phyloP scores from a whole-genome alignment of 2,113 vertebrate genomes.

The Brachypteracias leptosomus region DNA sequence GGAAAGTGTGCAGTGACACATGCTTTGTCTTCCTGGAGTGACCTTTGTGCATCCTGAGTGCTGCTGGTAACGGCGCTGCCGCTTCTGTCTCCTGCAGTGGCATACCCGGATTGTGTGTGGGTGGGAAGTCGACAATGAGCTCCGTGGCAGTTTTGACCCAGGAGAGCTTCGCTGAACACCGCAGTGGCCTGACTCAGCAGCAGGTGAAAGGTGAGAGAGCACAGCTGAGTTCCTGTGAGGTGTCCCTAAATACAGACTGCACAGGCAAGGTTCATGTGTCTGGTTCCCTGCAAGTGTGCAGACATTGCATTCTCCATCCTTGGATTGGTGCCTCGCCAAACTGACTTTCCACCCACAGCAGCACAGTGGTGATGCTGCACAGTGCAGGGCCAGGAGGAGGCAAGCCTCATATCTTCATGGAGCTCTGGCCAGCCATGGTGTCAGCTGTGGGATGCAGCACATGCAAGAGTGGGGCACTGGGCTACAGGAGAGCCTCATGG shows the following conservation, averaged over 20 bases:
- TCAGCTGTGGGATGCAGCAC: not conserved
- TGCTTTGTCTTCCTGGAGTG: not conserved
- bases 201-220: conserved; percentile 85
- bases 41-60: not conserved
- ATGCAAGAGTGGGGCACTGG: not conserved
- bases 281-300: not conserved
- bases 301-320: not conserved
- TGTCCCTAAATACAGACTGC: not conserved
- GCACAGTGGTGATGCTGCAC: not conserved
- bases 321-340: not conserved
- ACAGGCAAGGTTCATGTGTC: not conserved
- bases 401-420: not conserved
- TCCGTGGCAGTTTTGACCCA: conserved; percentile 99
- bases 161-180: conserved; percentile 98
- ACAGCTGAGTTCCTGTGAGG: not conserved
- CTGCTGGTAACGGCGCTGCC: not conserved
- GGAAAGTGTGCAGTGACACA: not conserved
- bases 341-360: not conserved
- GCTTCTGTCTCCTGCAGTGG: conserved; percentile 74
- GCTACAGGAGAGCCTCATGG: not conserved
- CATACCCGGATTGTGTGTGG: conserved; percentile 93
- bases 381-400: not conserved
- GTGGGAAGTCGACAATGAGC: conserved; percentile 96
- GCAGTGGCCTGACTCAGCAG: conserved; percentile 92
- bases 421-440: not conserved